Percentiles rank a stretch among this genome's conserved stretches.
Conservation (phyloP, 1,140 invertebrate genomes). For the Subanguina moxae region DNA sequence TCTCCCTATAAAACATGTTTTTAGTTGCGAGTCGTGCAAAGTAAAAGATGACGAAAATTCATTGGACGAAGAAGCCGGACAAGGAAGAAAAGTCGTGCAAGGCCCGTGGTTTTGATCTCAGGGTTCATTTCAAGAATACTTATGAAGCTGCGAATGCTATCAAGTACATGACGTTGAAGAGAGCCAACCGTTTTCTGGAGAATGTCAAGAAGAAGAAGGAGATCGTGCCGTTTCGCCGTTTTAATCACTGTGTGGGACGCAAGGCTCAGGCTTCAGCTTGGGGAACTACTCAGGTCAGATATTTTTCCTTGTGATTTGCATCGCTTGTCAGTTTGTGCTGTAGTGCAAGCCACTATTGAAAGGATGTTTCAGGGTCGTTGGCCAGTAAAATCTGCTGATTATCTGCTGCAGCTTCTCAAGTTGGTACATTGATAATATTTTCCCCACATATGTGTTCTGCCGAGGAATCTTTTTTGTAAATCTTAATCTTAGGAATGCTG, state of each 20-base stretch:
- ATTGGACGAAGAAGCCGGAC: conserved; percentile 89
- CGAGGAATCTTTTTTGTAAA: too few species aligned
- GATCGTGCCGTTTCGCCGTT: conserved; percentile 94
- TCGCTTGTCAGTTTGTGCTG: too few species aligned
- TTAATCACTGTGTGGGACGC: conserved; percentile 92
- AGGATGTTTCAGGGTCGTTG: conserved; percentile 76
- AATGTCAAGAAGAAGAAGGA: conserved; percentile 95
- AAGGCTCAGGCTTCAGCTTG: conserved; percentile 93
- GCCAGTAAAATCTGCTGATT: conserved; percentile 98
- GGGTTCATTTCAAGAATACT: conserved; percentile 99
- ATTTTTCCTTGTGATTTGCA: too few species aligned
- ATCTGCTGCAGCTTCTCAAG: conserved; percentile 87
- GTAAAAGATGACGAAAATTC: conserved; percentile 60
- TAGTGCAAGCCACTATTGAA: too few species aligned
- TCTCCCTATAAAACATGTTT: too few species aligned
- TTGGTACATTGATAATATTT: too few species aligned
- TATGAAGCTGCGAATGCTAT: conserved; percentile 94
- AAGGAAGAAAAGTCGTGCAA: conserved; percentile 95
- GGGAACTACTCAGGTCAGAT: conserved; percentile 76
- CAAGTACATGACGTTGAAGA: conserved; percentile 83
- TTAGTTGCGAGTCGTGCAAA: too few species aligned
- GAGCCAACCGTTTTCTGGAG: conserved; percentile 88
- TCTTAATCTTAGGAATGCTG: conserved; percentile 72
- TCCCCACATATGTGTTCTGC: too few species aligned
- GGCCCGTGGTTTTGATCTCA: conserved; percentile 90